A percentile compares a stretch with the other conserved stretches of the same genome.
phyloP scores from a whole-genome alignment of 2,797 vertebrate species.

The Falco columbarius region DNA sequence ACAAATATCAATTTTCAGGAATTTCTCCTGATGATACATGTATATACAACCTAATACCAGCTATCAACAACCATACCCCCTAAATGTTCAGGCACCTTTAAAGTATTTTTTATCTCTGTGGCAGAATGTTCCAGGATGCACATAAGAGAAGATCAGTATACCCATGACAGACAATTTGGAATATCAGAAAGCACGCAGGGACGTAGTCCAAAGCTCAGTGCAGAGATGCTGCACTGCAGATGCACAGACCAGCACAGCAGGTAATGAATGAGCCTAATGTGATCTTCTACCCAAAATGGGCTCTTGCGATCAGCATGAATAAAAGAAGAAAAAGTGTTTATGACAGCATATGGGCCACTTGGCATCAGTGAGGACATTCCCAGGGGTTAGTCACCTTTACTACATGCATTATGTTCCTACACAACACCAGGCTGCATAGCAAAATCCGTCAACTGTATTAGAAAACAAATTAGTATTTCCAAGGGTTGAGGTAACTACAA shows the following conservation, averaged over 20 bases:
- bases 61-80: not conserved
- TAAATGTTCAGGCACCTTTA: not conserved
- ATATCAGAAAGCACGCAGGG: not conserved
- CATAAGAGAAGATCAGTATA: not conserved
- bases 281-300: not conserved
- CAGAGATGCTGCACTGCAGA: conserved; percentile 41
- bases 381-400: conserved; percentile 17
- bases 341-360: not conserved
- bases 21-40: not conserved
- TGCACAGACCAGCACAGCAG: conserved; percentile 20
- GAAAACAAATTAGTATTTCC: conserved; percentile 29
- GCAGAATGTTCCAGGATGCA: not conserved
- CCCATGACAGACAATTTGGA: not conserved
- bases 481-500: conserved; percentile 9
- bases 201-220: not conserved
- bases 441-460: conserved; percentile 18
- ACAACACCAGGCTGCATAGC: not conserved
- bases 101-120: not conserved
- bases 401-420: not conserved
- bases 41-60: not conserved
- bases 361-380: not conserved
- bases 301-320: not conserved
- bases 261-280: conserved; percentile 10
- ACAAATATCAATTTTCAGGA: not conserved
- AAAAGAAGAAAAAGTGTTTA: not conserved